Base-by-base conservation (phyloP, 2,888 invertebrate genomes). In the Scrobipalpa atriplicella region DNA sequence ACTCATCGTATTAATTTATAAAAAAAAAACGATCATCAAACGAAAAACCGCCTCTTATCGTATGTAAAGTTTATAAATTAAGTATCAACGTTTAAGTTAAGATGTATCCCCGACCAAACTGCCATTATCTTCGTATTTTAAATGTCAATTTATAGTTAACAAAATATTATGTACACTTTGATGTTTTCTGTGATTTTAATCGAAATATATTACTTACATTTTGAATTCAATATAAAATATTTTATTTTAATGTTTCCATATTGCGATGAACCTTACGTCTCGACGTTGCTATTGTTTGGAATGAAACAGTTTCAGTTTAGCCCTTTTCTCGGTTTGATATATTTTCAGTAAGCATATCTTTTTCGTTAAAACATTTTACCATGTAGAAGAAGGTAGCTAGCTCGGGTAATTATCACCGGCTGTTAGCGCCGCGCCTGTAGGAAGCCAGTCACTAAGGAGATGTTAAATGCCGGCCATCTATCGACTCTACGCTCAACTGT, bases 141-240 rank as follows among this genome's bases (percentile, higher is more conserved):
- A 38, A 11, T 79, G 89, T 88, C 87, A 88, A 87, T 88, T 85
- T 85, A 78, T 82, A 67, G 84, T 84, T 78, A 79, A 79, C 2
- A 43, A 13, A 47, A 43, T 11, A 11, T 83, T 80, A 78, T 76
- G 78, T 75, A 74, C 21, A 72, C 72, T 77, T 80, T 82, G 74
- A 75, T 84, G 81, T 84, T 81, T 83, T 77, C 70, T 77, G 80
- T 79, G 80, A 81, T 64, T 80, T 82, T 78, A 80, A 82, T 76
- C 72, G 77, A 77, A 75, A 73, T 65, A 78, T 74, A 64, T 43
- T 16, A 52, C 18, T 10, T 52, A 56, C 21, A 58, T 58, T 58
- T 58, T 58, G 38, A 58, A 58, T n/a, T 58, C 58, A 38, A 36
- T 38, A 47, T 16, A 58, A 58, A 58, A 13, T 21, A n/a, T 38